Percentiles rank a stretch among this genome's conserved stretches.
Evolutionary conservation across 2,113 vertebrate species (phyloP).

Genomic region (Misgurnus mizolepis): DNA sequence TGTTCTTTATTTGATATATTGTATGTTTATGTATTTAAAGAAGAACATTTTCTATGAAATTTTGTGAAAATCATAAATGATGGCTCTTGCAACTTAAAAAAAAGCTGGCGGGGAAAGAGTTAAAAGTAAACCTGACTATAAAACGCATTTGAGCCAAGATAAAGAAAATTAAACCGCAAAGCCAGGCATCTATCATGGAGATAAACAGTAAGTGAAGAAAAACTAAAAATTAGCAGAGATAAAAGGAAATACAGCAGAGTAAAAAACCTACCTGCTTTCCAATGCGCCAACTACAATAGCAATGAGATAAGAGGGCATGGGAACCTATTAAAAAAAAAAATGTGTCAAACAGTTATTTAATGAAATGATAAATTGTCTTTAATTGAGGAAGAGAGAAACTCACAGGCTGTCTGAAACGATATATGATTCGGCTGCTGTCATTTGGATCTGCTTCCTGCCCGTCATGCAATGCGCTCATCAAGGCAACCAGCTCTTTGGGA

Average conservation of each 20-base stretch:
- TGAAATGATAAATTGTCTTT: not conserved
- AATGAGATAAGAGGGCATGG: conserved; percentile 92
- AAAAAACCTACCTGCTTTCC: conserved; percentile 85
- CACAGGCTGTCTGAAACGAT: conserved; percentile 89
- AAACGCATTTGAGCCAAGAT: no score
- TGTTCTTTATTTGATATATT: no score
- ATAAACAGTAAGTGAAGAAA: no score
- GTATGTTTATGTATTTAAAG: no score
- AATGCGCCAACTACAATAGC: conserved; percentile 92
- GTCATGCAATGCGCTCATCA: conserved; percentile 90
- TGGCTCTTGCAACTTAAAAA: no score
- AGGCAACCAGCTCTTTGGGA: conserved; percentile 88
- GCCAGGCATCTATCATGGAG: no score
- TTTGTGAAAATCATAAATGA: no score
- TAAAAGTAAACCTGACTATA: no score
- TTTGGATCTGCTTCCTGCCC: conserved; percentile 84
- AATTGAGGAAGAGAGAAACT: not conserved
- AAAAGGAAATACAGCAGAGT: not conserved
- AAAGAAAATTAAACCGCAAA: no score
- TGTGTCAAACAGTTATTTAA: not conserved
- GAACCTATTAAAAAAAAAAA: conserved; percentile 75
- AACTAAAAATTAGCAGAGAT: no score
- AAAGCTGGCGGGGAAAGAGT: no score
- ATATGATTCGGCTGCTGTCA: conserved; percentile 78
- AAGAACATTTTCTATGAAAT: no score